Conservation (phyloP, 2,113 vertebrate genomes). For the Spilogale gracilis region DNA sequence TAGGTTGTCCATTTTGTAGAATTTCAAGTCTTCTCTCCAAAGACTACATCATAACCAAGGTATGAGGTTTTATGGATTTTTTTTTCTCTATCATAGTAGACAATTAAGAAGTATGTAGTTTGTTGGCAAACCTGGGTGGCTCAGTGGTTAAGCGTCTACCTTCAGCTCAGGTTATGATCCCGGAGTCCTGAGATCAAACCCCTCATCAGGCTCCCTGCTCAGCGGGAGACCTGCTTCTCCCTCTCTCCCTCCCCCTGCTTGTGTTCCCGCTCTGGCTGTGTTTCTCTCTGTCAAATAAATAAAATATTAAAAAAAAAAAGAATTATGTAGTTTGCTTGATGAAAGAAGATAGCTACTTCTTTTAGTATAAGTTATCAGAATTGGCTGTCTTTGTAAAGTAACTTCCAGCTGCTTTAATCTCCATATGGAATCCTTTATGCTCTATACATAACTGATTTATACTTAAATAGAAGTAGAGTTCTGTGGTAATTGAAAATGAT, state of each 20-base stretch:
- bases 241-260: too few relatives aligned
- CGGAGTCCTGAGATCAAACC: too few relatives aligned
- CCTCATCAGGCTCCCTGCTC: too few relatives aligned
- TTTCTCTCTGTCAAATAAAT: too few relatives aligned
- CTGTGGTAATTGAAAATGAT: constrained; percentile 12
- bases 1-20: constrained; percentile 34
- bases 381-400: background rate
- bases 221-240: too few relatives aligned
- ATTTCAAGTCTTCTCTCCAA: background rate
- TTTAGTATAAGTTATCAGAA: constrained; percentile 6
- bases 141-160: too few relatives aligned
- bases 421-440: background rate
- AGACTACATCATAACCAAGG: constrained; percentile 37
- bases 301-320: too few relatives aligned
- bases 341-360: background rate
- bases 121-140: background rate
- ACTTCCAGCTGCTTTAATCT: constrained; percentile 4
- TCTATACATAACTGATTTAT: background rate
- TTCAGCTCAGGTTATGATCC: too few relatives aligned
- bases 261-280: too few relatives aligned
- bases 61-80: background rate
- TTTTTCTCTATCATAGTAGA: background rate
- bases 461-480: constrained; percentile 9
- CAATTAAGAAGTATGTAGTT: background rate
- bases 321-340: background rate